These are phyloP conservation scores for Tinamus guttatus DNA, from an alignment of 2,113 vertebrate genomes.

Conservation along the genomic window DNA sequence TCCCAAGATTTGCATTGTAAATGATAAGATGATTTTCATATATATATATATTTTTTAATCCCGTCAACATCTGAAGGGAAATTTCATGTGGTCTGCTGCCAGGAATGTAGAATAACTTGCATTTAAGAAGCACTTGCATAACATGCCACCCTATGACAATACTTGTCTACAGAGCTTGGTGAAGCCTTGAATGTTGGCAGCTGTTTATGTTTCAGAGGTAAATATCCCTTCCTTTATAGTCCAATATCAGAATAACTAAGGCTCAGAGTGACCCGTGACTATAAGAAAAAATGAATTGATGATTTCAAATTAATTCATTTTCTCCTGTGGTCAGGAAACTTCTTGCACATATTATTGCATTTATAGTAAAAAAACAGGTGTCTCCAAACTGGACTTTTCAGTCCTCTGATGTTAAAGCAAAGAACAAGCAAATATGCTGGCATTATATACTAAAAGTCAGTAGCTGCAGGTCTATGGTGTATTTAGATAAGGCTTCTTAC, in stretches of 20 bases:
- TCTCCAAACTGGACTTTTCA: neutral
- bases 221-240: neutral
- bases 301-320: neutral
- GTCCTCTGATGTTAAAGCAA: neutral
- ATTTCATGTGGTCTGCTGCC: constrained; percentile 62
- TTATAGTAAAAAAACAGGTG: neutral
- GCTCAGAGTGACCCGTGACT: neutral
- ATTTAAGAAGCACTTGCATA: constrained; percentile 39
- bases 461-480: neutral
- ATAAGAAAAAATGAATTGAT: neutral
- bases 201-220: neutral
- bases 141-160: constrained; percentile 31
- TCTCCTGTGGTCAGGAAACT: neutral
- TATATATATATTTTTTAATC: neutral
- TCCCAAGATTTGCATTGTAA: constrained; percentile 69
- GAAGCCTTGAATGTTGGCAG: neutral
- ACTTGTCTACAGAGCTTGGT: neutral
- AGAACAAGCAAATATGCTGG: neutral
- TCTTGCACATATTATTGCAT: neutral
- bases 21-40: constrained; percentile 67
- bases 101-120: constrained; percentile 50
- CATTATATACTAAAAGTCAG: neutral
- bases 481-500: neutral
- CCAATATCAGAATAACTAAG: neutral
- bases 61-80: constrained; percentile 61